These are phyloP conservation scores for Burhinus oedicnemus DNA, from an alignment of 2,113 vertebrate genomes.

Conservation along the genomic window DNA sequence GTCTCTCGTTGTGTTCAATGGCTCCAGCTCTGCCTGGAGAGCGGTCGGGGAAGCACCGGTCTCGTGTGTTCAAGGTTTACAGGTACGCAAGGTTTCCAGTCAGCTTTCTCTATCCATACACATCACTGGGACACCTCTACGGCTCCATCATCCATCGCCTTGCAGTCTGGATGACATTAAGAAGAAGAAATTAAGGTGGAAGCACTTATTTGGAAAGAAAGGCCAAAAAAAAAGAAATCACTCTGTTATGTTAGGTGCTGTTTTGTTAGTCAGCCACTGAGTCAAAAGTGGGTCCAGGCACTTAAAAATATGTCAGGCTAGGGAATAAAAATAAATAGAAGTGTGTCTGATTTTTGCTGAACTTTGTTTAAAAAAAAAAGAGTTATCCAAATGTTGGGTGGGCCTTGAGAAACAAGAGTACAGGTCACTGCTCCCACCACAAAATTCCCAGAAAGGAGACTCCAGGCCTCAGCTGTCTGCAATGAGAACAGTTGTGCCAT, in stretches of 20 bases:
- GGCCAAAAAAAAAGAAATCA: neutral
- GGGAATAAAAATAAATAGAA: neutral
- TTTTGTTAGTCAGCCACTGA: neutral
- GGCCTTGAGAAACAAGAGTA: neutral
- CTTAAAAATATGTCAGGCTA: neutral
- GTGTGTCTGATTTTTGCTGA: neutral
- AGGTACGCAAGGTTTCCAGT: neutral
- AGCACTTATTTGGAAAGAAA: neutral
- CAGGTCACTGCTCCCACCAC: neutral
- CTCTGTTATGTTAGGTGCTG: neutral
- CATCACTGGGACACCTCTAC: neutral
- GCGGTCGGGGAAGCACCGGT: rapidly evolving
- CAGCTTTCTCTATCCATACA: neutral
- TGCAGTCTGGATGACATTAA: neutral
- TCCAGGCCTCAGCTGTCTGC: neutral
- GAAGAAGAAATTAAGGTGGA: neutral
- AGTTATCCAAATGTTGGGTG: neutral
- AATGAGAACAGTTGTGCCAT: neutral
- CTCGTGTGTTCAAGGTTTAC: neutral
- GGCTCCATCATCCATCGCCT: neutral
- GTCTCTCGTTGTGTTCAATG: neutral
- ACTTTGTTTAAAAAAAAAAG: neutral
- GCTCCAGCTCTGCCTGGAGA: neutral
- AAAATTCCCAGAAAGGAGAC: neutral
- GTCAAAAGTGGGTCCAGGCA: neutral